Evolutionary conservation across 1,140 invertebrate genomes (phyloP).

Genomic region (Drosophila eugracilis): DNA sequence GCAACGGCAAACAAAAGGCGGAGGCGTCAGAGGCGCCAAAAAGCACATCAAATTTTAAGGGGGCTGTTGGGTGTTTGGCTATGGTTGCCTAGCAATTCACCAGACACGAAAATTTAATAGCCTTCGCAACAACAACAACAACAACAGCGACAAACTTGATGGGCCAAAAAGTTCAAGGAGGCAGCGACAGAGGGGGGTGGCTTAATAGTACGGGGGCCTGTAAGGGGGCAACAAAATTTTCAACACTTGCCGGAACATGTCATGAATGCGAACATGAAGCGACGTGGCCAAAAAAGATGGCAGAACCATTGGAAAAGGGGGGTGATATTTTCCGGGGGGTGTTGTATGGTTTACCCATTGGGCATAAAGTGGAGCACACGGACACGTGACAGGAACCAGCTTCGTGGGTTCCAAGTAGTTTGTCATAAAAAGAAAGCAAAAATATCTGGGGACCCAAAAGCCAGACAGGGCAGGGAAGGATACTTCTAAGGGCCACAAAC

Average conservation of each 20-base stretch:
- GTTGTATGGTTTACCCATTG: conserved; percentile 15
- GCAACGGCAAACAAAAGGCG: conserved; percentile 44
- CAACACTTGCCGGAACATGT: conserved; percentile 73
- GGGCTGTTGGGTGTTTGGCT: background rate
- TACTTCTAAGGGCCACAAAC: background rate
- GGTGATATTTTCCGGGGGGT: background rate
- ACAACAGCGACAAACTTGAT: conserved; percentile 42
- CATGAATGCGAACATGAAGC: conserved; percentile 55
- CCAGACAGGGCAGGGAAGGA: background rate
- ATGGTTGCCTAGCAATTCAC: conserved; percentile 38
- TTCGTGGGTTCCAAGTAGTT: conserved; percentile 42
- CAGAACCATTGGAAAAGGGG: conserved; percentile 11
- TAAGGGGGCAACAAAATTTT: conserved; percentile 54
- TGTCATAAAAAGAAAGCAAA: conserved; percentile 36
- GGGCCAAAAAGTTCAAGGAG: conserved; percentile 34
- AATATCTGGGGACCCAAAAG: background rate
- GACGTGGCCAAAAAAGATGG: conserved; percentile 46
- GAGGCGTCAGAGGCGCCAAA: conserved; percentile 51
- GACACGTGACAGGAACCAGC: conserved; percentile 43
- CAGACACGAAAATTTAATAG: conserved; percentile 76
- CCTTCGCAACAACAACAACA: conserved; percentile 45
- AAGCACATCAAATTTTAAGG: conserved; percentile 69
- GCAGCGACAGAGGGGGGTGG: background rate
- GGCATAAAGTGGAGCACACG: conserved; percentile 36
- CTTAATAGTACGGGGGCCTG: conserved; percentile 19